A percentile compares a stretch with the other conserved stretches of the same genome.
Conservation (phyloP, 2,888 invertebrate species). For the Calliphora vomitoria region DNA sequence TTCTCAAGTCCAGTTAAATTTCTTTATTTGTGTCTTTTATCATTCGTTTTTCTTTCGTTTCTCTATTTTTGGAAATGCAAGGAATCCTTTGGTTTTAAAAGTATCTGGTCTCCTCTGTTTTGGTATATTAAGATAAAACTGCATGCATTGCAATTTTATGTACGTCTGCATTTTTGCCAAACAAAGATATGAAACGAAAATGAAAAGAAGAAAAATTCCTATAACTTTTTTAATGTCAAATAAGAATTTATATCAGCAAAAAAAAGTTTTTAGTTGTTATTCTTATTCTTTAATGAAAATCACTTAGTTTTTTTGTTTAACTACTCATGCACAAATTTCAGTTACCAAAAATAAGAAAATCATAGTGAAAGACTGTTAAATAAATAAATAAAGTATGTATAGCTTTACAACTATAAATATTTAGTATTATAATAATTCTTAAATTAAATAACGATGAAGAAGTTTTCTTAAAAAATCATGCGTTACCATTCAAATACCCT, state of each 20-base stretch:
- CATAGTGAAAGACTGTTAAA: not conserved
- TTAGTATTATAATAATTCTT: too few relatives aligned
- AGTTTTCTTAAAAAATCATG: too few relatives aligned
- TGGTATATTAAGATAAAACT: constrained; percentile 50
- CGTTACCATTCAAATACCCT: too few relatives aligned
- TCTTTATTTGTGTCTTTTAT: constrained; percentile 24
- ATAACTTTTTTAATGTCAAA: constrained; percentile 47
- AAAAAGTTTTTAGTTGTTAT: constrained; percentile 13
- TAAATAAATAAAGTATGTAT: too few relatives aligned
- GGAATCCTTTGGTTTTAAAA: constrained; percentile 46
- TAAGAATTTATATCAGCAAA: constrained; percentile 41
- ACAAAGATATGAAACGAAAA: not conserved
- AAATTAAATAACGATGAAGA: too few relatives aligned
- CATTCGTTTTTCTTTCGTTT: not conserved
- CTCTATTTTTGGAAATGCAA: not conserved
- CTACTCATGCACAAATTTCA: not conserved
- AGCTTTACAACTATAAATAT: too few relatives aligned
- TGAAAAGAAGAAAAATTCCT: constrained; percentile 28
- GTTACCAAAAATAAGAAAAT: not conserved
- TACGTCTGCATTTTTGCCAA: constrained; percentile 21
- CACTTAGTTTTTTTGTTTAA: not conserved
- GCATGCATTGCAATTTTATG: constrained; percentile 47
- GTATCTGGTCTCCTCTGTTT: constrained; percentile 11
- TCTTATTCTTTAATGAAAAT: constrained; percentile 16
- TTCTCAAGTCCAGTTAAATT: constrained; percentile 40